These are phyloP conservation scores for Ganaspis brasiliensis DNA, from an alignment of 2,888 invertebrate species.

Conservation along the genomic window DNA sequence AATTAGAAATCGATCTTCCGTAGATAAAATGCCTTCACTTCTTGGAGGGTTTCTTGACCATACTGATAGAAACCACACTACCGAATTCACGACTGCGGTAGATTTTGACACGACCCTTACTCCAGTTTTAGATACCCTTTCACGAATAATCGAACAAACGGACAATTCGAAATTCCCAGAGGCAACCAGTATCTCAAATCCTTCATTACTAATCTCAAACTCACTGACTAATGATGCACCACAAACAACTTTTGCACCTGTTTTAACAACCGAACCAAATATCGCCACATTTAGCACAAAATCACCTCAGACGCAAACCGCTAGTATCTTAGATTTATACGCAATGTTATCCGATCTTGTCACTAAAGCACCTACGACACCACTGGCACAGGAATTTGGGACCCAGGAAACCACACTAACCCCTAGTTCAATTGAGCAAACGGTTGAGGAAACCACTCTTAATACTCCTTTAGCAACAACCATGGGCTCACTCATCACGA, in stretches of 20 bases:
- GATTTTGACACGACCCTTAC: constrained; percentile 51
- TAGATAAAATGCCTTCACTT: constrained; percentile 62
- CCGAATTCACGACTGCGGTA: constrained; percentile 50
- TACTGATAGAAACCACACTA: constrained; percentile 61
- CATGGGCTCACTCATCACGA: constrained; percentile 46
- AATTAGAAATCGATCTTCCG: constrained; percentile 39
- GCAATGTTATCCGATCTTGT: constrained; percentile 21
- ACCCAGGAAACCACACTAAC: constrained; percentile 55
- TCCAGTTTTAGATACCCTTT: not conserved
- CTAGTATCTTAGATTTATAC: constrained; percentile 31
- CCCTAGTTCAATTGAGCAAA: constrained; percentile 55
- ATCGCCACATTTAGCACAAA: constrained; percentile 54
- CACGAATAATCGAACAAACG: constrained; percentile 53
- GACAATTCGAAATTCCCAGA: constrained; percentile 47
- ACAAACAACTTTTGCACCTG: constrained; percentile 53
- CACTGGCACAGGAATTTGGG: constrained; percentile 28
- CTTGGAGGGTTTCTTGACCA: constrained; percentile 68
- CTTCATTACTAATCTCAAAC: constrained; percentile 44
- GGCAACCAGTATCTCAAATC: constrained; percentile 2
- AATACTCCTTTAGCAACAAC: constrained; percentile 53
- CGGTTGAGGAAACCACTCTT: constrained; percentile 47
- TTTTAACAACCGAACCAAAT: constrained; percentile 49
- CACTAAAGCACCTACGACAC: constrained; percentile 30
- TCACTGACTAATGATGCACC: constrained; percentile 44
- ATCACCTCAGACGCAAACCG: constrained; percentile 46